Base-by-base conservation (phyloP, 2,888 invertebrate species). In the Acrocera orbiculus region DNA sequence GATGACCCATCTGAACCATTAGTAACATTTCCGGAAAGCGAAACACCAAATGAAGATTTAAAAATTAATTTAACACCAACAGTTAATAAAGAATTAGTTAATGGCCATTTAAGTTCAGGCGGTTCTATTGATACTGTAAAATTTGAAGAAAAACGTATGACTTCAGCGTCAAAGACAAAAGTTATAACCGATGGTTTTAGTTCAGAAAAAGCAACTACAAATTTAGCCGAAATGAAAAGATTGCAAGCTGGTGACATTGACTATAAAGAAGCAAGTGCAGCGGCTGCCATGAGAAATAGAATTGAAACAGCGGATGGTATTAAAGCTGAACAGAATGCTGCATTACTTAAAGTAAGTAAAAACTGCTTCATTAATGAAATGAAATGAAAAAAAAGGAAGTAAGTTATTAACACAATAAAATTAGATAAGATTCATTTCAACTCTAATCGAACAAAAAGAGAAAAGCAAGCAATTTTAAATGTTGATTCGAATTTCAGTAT, bases 301-400 rank as follows among this genome's bases (percentile, higher is more conserved):
- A 62, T 86, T 41, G 85, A 86, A 59, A n/a, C n/a, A n/a, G 67
- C 83, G 40, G 85, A 86, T 52, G 86, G 86, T 27, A 69, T 86
- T 40, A 78, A 79, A 16, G 78, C 86, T 2, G 85, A 89, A 61
- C 81, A 86, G 58, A 79, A 80, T 52, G 75, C 80, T 43, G 76
- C 86, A 38, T 70, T 77, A 44, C 73, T 79, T 45, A 79, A 85
- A 71, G 85, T 85, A 59, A 62, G 64, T 11, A n/a, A n/a, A n/a
- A n/a, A n/a, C n/a, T n/a, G n/a, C n/a, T n/a, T n/a, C n/a, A n/a
- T n/a, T n/a, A n/a, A n/a, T n/a, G n/a, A n/a, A n/a, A n/a, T n/a
- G n/a, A n/a, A n/a, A n/a, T n/a, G n/a, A n/a, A n/a, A n/a, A n/a
- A n/a, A n/a, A n/a, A n/a, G n/a, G n/a, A n/a, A n/a, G n/a, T n/a